Evolutionary conservation across 2,888 invertebrate species (phyloP), one percentile per base, ranked within the genome.

Genomic region (Hemaris fuciformis): DNA sequence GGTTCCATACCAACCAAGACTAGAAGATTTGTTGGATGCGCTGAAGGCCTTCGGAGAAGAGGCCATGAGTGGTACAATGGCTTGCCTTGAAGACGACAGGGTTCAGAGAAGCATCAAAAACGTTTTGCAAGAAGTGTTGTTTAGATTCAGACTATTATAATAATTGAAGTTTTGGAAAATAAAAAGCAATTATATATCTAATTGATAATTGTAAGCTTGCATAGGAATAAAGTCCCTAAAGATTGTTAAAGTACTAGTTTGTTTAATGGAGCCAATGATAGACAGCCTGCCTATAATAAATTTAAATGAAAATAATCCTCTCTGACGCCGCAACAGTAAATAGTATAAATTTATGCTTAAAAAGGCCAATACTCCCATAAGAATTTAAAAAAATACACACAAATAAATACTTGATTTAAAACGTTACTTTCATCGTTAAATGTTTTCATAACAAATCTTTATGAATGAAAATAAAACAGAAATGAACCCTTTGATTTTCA

Each of bases 41-140:
- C 60, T 84, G 4, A 59, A 7, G 1, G 27, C 15, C 1, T 81
- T 83, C 58, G 80, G 83, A 0, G 79, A 77, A 53, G 57, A 61
- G 1, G 27, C 67, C 0, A 53, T 63, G 2, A 64, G 71, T 2
- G 80, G 79, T 0, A 69, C 63, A 1, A 42, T 74, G 23, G 66
- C 74, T 7, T 82, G 83, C 46, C 57, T 59, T 2, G 61, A 59
- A 48, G 64, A 69, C 15, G 46, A 60, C 5, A 60, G 60, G 34
- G 60, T 38, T 41, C 45, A 20, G 27, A 58, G 62, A 60, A 62
- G 62, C 18, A 43, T 61, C 0, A 53, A 20, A 3, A 57, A 31
- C 8, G 27, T 56, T 45, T 23, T 43, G 4, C 43, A 34, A 57
- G 34, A 45, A 22, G 45, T 61, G 2, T 57, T 57, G 18, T 48